phyloP scores from a whole-genome alignment of 2,888 invertebrate genomes.

The Philaethria dido region DNA sequence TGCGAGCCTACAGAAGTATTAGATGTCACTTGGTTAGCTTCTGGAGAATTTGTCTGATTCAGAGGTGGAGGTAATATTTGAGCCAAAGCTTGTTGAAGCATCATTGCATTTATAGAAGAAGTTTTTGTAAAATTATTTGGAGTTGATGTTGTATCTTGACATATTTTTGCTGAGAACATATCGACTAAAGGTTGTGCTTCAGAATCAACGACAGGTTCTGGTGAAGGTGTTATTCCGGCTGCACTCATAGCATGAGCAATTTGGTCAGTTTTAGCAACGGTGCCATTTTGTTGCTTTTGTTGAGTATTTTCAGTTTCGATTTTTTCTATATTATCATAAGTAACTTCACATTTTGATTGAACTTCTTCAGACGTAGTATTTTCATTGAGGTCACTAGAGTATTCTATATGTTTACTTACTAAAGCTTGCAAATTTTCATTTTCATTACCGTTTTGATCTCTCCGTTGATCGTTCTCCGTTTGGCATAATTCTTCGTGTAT shows the following conservation, averaged over 20 bases:
- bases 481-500: conserved; percentile 62
- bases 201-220: conserved; percentile 54
- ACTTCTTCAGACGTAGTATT: conserved; percentile 41
- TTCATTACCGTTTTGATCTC: conserved; percentile 52
- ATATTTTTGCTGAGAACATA: conserved; percentile 79
- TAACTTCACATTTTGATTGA: conserved; percentile 41
- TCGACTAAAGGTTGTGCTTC: conserved; percentile 75
- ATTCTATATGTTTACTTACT: conserved; percentile 49
- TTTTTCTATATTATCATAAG: conserved; percentile 45
- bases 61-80: conserved; percentile 76
- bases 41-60: conserved; percentile 63
- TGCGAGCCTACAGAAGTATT: conserved; percentile 60
- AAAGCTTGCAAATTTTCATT: conserved; percentile 50
- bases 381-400: conserved; percentile 49
- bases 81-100: conserved; percentile 77
- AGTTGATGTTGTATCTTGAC: conserved; percentile 57
- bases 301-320: conserved; percentile 40
- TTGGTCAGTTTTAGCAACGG: conserved; percentile 68
- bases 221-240: conserved; percentile 68
- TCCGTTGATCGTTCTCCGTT: conserved; percentile 55
- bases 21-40: conserved; percentile 58
- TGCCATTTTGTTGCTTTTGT: conserved; percentile 54
- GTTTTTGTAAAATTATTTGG: conserved; percentile 65
- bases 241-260: conserved; percentile 78
- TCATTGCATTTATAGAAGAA: conserved; percentile 69